Evolutionary conservation across 1,140 invertebrate species (phyloP).

Genomic region (Monomorium pharaonis): DNA sequence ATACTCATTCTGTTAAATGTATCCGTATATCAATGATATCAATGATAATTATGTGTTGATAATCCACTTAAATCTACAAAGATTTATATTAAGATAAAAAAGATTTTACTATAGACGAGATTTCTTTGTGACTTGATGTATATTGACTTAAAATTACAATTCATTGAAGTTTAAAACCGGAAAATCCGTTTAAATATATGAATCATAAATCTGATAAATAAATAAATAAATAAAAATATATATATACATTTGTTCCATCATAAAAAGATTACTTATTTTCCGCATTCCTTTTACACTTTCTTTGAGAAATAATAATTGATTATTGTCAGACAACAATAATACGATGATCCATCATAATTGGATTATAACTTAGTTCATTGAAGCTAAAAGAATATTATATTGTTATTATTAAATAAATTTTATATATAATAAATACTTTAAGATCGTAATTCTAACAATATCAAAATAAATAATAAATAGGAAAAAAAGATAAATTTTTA

Average conservation of each 20-base stretch:
- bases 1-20: conserved; percentile 40
- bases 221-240: not conserved
- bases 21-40: conserved; percentile 16
- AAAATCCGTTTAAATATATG: not conserved
- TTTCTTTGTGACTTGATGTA: not conserved
- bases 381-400: not conserved
- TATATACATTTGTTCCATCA: not conserved
- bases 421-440: not conserved
- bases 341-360: not conserved
- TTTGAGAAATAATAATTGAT: not conserved
- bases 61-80: not conserved
- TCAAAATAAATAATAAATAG: not conserved
- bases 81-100: conserved; percentile 19
- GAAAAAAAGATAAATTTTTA: not conserved
- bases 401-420: conserved; percentile 7
- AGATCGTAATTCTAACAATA: not conserved
- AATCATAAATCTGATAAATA: not conserved
- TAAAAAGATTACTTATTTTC: not conserved
- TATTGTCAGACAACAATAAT: not conserved
- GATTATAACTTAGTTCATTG: not conserved
- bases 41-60: not conserved
- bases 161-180: not conserved
- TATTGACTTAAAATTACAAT: not conserved
- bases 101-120: not conserved
- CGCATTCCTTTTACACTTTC: not conserved